Base-by-base conservation (phyloP, 2,797 vertebrate genomes). In the Gymnothorax reevesii region DNA sequence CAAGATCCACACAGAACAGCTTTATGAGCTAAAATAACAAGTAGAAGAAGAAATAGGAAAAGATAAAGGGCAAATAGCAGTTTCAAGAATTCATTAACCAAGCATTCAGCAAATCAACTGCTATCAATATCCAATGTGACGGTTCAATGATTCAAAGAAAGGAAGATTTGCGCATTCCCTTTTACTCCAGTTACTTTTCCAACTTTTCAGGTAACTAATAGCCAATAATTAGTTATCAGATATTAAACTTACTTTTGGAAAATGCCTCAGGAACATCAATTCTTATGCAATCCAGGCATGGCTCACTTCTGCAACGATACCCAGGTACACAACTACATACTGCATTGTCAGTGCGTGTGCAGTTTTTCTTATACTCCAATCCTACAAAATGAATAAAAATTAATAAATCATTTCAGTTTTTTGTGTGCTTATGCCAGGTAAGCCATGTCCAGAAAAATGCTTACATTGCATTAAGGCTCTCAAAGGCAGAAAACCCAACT, bases 241-340 rank as follows among this genome's bases (percentile, higher is more conserved):
- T 42, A 42, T 42, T 42, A 42, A 71, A 52, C 60, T 57, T 82
- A 66, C 60, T 15, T 57, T 8, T n/a, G 8, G 25, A 7, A 42
- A 52, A 60, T 57, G 64, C 27, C 13, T 42, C 4, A 52, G 75
- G 62, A 10, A 12, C 59, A 64, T 6, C 6, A 15, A 79, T 25
- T 1, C 2, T 49, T 84, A 22, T 85, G 89, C 95, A 96, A 7
- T 4, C 0, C 0, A 3, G 13, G 83, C 96, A 96, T 0, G 10
- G 0, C 0, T 22, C 0, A 73, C 85, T 88, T 15, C 0, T 79
- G 85, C 94, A 96, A n/a, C 0, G 77, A 82, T 90, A 94, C 7
- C 94, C 95, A 0, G 49, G 57, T 59, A 87, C 84, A 89, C 96
- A 96, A 15, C 0, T 82, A 86, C 95, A 96, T 86, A 88, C 89